Conservation (phyloP, 2,113 vertebrate genomes). For the Lophotis ruficrista region DNA sequence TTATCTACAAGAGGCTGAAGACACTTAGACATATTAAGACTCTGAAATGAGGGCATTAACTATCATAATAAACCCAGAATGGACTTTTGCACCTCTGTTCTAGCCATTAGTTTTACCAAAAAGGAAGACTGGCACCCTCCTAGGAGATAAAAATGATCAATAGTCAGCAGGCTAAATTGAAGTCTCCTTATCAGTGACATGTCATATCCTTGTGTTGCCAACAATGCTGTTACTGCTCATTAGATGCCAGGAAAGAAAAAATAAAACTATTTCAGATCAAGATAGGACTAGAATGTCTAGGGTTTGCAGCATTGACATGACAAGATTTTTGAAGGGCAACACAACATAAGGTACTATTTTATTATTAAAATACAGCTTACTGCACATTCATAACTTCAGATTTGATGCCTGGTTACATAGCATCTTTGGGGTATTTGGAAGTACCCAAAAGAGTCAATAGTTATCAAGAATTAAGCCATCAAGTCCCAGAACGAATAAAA, state of each 20-base stretch:
- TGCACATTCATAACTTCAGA: background rate
- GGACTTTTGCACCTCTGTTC: background rate
- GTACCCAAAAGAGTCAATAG: background rate
- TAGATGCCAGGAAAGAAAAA: background rate
- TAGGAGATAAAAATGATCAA: background rate
- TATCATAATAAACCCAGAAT: background rate
- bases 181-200: background rate
- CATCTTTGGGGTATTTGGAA: constrained; percentile 18
- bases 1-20: background rate
- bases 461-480: constrained; percentile 30
- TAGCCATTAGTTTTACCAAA: background rate
- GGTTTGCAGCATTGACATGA: background rate
- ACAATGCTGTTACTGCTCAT: background rate
- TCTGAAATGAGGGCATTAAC: background rate
- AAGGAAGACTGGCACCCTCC: fast-evolving
- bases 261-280: background rate
- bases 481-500: constrained; percentile 43
- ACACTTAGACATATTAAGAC: background rate
- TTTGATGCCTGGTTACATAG: background rate
- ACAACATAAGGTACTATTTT: background rate
- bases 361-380: background rate
- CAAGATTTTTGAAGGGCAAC: background rate
- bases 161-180: background rate
- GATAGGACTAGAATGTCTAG: background rate
- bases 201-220: background rate